Base-by-base conservation (phyloP, 2,888 invertebrate species). In the Troides helena region DNA sequence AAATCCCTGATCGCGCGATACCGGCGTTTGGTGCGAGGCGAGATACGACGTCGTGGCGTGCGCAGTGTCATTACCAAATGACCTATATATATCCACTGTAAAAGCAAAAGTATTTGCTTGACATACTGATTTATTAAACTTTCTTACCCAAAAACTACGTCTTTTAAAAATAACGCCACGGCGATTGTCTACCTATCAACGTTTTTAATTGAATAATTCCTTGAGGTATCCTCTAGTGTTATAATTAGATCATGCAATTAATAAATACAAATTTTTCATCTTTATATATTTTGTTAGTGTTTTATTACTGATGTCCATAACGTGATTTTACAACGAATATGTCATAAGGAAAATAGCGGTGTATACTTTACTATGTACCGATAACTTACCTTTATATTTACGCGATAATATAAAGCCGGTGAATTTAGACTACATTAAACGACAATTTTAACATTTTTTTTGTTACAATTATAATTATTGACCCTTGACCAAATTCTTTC, bases 41-140 rank as follows among this genome's bases (percentile, higher is more conserved):
- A 91, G 72, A 90, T 88, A 59, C 89, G 88, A 65, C 92, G 91
- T 43, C 88, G 87, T 30, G 89, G 87, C 30, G 88, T 87, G 65
- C 86, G 86, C 71, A 89, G 80, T 75, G 81, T 85, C 92, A 92
- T 92, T 74, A 82, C 87, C 80, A 59, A 46, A 39, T 68, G 56
- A 53, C 53, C 23, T 7, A 23, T 57, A 21, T 43, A 7, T 58
- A 4, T 23, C 23, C 18, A 64, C 68, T 68, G 60, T 4, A 43
- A 25, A n/a, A 53, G 53, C 12, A 10, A 53, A 53, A 12, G 14
- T 14, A 46, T 46, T 12, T 46, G 14, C 46, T 1, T 53, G 5
- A 53, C n/a, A 53, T n/a, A 53, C 8, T 4, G 43, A 43, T 30
- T 21, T 30, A 30, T 43, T 43, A 43, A 43, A 43, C 43, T 43